Conservation (phyloP, 2,113 vertebrate species). For the Limnothrissa miodon region DNA sequence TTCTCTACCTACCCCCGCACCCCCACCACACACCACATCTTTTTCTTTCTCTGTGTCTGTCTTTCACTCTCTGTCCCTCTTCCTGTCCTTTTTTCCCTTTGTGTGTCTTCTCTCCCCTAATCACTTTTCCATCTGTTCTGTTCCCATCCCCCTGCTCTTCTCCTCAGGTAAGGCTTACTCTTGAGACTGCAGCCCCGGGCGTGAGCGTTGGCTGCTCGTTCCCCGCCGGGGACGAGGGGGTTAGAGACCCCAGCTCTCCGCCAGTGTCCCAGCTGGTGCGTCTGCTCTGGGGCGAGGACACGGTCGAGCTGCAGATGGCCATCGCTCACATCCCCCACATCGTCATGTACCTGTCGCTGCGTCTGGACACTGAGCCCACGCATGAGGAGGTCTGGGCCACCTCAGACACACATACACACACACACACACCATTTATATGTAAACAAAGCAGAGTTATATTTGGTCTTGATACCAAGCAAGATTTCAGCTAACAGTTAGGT, state of each 20-base stretch:
- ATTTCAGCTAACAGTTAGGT: too few species aligned
- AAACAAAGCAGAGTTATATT: too few species aligned
- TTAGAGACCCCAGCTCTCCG: slow-evolving; percentile 52
- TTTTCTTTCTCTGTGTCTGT: neutral
- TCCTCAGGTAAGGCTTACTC: slow-evolving; percentile 85
- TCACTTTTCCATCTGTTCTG: neutral
- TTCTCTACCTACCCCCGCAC: too few species aligned
- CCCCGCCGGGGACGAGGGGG: neutral
- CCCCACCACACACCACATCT: neutral
- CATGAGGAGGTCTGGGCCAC: slow-evolving; percentile 83
- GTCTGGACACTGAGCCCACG: slow-evolving; percentile 77
- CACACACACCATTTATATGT: neutral
- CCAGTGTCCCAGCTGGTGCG: slow-evolving; percentile 79
- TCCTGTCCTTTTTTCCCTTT: too few species aligned
- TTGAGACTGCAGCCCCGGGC: slow-evolving; percentile 76
- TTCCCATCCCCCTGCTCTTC: neutral
- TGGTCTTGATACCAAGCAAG: too few species aligned
- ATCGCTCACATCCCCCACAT: slow-evolving; percentile 78
- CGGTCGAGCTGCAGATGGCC: slow-evolving; percentile 69
- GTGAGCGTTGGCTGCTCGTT: slow-evolving; percentile 29
- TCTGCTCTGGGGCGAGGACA: slow-evolving; percentile 83
- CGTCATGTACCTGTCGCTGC: slow-evolving; percentile 86
- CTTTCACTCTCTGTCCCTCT: neutral
- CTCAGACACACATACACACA: neutral
- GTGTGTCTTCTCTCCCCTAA: neutral